Base-by-base conservation (phyloP, 2,888 invertebrate species). In the Platynereis dumerilii region DNA sequence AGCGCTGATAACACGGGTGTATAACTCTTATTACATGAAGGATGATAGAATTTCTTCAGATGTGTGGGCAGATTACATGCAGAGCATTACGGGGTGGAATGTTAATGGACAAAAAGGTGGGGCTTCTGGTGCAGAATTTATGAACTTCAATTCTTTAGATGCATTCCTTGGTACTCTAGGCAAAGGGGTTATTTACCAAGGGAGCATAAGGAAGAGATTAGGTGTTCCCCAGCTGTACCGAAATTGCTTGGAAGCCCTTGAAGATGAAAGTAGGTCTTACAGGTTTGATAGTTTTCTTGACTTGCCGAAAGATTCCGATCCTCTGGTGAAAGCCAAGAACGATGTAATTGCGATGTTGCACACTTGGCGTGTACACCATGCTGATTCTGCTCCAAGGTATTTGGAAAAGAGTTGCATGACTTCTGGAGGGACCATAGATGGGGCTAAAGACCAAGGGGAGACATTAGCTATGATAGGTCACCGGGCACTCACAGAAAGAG, bases 91-190 rank as follows among this genome's bases (percentile, higher is more conserved):
- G 1, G 62, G 44, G n/a, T 62, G 56, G 56, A 57, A 57, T 42
- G 52, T 62, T 17, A 62, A 62, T 45, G 62, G 62, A 7, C 26
- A 26, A 5, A 44, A 56, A 17, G 56, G 56, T 15, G 62, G 62
- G 2, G 56, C 62, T 2, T 52, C 52, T 20, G 62, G 62, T 20
- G 62, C 44, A 1, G 62, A 62, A 22, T 56, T 45, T 10, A 44
- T 62, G 5, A 57, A 42, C 27, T 44, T 62, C 45, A 28, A 57
- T n/a, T 29, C 44, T 28, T 20, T 62, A 20, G 62, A 62, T 22
- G 56, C 55, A 42, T 62, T 62, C 57, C 45, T 62, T 1, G 62
- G 62, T 2, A 56, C 48, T 2, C n/a, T 29, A 10, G 62, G 62
- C 22, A 52, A 62, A 17, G 56, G 56, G 2, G 57, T 45, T 2